Evolutionary conservation across 2,888 invertebrate species (phyloP), one percentile per base, ranked within the genome.

Genomic region (Caenorhabditis sinica): DNA sequence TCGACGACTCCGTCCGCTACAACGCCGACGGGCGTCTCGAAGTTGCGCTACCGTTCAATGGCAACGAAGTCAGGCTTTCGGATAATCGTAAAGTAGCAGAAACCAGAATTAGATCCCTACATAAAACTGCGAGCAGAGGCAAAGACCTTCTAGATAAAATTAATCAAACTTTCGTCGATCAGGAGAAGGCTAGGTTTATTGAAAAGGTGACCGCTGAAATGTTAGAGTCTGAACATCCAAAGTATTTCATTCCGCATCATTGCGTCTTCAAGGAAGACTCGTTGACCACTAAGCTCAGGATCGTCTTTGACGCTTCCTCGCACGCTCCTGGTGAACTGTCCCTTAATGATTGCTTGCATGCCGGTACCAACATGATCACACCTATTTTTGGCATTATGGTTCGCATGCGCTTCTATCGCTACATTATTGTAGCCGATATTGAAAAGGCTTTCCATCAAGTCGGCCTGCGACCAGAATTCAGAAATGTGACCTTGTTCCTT

Each of bases 391-490:
- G 73, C 0, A 73, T 89, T 15, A 56, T 88, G 9, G 17, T 89
- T 11, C 33, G 69, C 13, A 49, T 72, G 3, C 43, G 90, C 20
- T 40, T 30, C 2, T 1, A 40, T 3, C 20, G 28, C 11, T 71
- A 58, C 17, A 40, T 86, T 0, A 28, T 90, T 15, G 43, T n/a
- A n/a, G n/a, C n/a, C n/a, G n/a, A n/a, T n/a, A n/a, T n/a, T n/a
- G n/a, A n/a, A n/a, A n/a, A n/a, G 53, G 90, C 90, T 0, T 90
- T 89, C 63, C 87, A 87, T 20, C 83, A 83, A 49, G 72, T 90
- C 4, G 30, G 23, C 1, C 58, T 90, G 4, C 63, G 83, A 1
- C 58, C 65, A 30, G 20, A 61, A 20, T 85, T 86, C 33, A 60
- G 89, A 30, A 83, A 90, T 36, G 63, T 66, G 0, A 77, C 85